Conservation (phyloP, 1,140 invertebrate species). For the Achroia grisella region DNA sequence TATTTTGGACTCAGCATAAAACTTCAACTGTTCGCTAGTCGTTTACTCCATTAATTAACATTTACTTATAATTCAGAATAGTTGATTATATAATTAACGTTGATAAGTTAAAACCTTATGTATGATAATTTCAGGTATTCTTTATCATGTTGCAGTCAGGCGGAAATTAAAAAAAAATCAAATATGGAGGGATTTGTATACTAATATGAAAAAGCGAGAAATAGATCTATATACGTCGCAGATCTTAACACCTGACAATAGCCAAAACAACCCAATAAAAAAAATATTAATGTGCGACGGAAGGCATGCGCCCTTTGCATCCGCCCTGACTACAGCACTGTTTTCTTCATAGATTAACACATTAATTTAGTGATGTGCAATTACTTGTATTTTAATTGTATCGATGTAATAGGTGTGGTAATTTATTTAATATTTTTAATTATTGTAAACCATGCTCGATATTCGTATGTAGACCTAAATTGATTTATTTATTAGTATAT, state of each 20-base stretch:
- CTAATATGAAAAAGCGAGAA: too few relatives aligned
- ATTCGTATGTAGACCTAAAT: slow-evolving; percentile 38
- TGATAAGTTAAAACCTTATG: slow-evolving; percentile 32
- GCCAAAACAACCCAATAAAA: too few relatives aligned
- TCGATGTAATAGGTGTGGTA: slow-evolving; percentile 48
- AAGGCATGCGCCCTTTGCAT: too few relatives aligned
- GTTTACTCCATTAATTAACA: slow-evolving; percentile 15
- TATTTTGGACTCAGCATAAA: slow-evolving; percentile 38
- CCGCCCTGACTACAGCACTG: neutral
- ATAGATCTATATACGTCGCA: too few relatives aligned
- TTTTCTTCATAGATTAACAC: slow-evolving; percentile 39
- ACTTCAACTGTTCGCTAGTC: slow-evolving; percentile 42
- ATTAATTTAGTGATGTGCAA: slow-evolving; percentile 64
- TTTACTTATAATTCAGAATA: slow-evolving; percentile 37
- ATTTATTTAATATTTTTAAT: slow-evolving; percentile 21
- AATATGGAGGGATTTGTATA: too few relatives aligned
- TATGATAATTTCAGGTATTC: slow-evolving; percentile 34
- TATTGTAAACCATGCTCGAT: slow-evolving; percentile 14
- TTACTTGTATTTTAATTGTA: slow-evolving; percentile 53
- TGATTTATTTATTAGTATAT: slow-evolving; percentile 69
- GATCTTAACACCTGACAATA: too few relatives aligned
- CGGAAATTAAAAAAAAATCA: neutral
- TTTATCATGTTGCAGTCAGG: neutral
- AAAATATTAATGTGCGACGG: too few relatives aligned
- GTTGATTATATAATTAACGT: slow-evolving; percentile 40